Percentiles rank a stretch among this genome's conserved stretches.
phyloP scores from a whole-genome alignment of 1,140 invertebrate genomes.

The Laupala kohalensis region DNA sequence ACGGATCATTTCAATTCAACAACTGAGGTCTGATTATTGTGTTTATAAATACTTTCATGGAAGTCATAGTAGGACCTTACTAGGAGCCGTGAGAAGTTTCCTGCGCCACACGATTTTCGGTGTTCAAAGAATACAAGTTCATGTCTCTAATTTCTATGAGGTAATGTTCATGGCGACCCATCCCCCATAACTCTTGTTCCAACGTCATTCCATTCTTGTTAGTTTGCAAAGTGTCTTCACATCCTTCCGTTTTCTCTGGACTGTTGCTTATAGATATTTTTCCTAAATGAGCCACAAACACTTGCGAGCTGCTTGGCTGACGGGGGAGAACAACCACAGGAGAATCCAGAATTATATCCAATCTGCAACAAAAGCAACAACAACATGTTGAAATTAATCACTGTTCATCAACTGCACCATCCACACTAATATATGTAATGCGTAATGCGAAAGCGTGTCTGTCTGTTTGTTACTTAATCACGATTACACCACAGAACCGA shows the following conservation, averaged over 20 bases:
- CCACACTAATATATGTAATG: background rate
- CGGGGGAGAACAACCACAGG: conserved; percentile 80
- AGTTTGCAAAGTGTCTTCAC: background rate
- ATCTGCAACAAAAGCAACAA: background rate
- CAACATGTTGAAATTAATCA: background rate
- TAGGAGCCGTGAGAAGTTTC: background rate
- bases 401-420: background rate
- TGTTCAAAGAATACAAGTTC: conserved; percentile 70
- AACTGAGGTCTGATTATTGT: no score
- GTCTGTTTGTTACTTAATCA: no score
- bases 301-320: conserved; percentile 59
- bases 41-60: background rate
- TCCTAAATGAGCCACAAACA: conserved; percentile 86
- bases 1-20: background rate
- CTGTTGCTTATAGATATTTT: conserved; percentile 58
- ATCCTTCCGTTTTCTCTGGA: background rate
- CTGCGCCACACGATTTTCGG: conserved; percentile 19
- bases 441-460: no score
- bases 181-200: conserved; percentile 7
- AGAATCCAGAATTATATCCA: conserved; percentile 65
- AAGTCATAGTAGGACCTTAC: background rate
- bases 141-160: conserved; percentile 63
- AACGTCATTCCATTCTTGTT: background rate
- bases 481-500: no score
- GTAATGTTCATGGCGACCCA: conserved; percentile 12